Base-by-base conservation (phyloP, 2,888 invertebrate species). In the Ametastegia equiseti region DNA sequence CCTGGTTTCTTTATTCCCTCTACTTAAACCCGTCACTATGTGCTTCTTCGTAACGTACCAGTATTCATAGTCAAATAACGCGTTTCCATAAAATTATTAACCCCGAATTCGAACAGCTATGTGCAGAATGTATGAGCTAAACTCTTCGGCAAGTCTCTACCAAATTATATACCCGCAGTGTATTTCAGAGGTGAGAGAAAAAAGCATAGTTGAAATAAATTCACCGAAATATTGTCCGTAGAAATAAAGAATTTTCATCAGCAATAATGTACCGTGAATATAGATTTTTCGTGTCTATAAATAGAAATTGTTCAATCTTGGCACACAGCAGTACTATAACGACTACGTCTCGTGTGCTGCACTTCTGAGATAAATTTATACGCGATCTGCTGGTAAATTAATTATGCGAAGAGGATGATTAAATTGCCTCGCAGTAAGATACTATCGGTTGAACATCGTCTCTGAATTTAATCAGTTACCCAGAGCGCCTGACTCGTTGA, bases 51-150 rank as follows among this genome's bases (percentile, higher is more conserved):
- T 42, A 11, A 60, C 30, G 1, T 47, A 47, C 60, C 78, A 60
- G 60, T 78, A 78, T 78, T 78, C 78, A 78, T 78, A 63, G 63
- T 78, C 78, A 78, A 50, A 11, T n/a, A n/a, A n/a, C n/a, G n/a
- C n/a, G n/a, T n/a, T n/a, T n/a, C n/a, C n/a, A n/a, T n/a, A n/a
- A n/a, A n/a, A n/a, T n/a, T n/a, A n/a, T n/a, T n/a, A n/a, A n/a
- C n/a, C n/a, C n/a, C n/a, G n/a, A n/a, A n/a, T n/a, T n/a, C n/a
- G n/a, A n/a, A n/a, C n/a, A n/a, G n/a, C n/a, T n/a, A n/a, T n/a
- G n/a, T n/a, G n/a, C n/a, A n/a, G n/a, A n/a, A n/a, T n/a, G n/a
- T n/a, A n/a, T n/a, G n/a, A n/a, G n/a, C n/a, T n/a, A n/a, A n/a
- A n/a, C n/a, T n/a, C n/a, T n/a, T n/a, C n/a, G n/a, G 11, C 65